Conservation (phyloP, 2,888 invertebrate species). For the Resseliella maxima region DNA sequence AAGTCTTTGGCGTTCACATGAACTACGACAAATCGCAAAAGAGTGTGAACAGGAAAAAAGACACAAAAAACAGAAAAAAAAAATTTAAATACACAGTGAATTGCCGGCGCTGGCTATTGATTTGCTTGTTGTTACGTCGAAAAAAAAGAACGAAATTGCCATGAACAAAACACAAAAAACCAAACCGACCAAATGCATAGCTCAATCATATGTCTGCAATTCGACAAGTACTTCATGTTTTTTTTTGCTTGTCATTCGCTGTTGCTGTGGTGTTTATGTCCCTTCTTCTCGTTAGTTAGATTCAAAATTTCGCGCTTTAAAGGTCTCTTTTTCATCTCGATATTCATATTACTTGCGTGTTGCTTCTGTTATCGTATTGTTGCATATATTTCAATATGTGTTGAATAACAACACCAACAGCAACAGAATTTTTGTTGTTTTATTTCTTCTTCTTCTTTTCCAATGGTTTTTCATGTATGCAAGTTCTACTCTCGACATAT, state of each 20-base stretch:
- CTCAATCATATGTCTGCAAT: neutral
- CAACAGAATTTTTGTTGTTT: neutral
- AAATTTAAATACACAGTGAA: too few relatives aligned
- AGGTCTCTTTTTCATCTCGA: neutral
- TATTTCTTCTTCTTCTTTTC: neutral
- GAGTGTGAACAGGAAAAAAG: neutral
- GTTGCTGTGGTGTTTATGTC: neutral
- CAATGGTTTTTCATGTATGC: neutral
- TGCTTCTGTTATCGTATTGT: neutral
- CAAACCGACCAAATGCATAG: neutral
- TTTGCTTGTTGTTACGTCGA: too few relatives aligned
- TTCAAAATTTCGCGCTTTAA: neutral
- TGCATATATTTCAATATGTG: neutral
- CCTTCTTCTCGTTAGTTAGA: neutral
- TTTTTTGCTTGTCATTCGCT: neutral
- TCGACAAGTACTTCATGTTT: neutral
- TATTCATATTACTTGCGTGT: constrained; percentile 7
- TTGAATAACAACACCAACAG: neutral
- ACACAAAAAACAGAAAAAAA: neutral
- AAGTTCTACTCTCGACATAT: too few relatives aligned
- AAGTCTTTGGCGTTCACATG: neutral
- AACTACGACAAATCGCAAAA: neutral
- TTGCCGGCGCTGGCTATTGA: too few relatives aligned
- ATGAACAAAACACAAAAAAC: too few relatives aligned
- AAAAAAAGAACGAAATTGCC: too few relatives aligned